Evolutionary conservation across 2,797 vertebrate species (phyloP).

Genomic region (Melanotaenia nigrans): DNA sequence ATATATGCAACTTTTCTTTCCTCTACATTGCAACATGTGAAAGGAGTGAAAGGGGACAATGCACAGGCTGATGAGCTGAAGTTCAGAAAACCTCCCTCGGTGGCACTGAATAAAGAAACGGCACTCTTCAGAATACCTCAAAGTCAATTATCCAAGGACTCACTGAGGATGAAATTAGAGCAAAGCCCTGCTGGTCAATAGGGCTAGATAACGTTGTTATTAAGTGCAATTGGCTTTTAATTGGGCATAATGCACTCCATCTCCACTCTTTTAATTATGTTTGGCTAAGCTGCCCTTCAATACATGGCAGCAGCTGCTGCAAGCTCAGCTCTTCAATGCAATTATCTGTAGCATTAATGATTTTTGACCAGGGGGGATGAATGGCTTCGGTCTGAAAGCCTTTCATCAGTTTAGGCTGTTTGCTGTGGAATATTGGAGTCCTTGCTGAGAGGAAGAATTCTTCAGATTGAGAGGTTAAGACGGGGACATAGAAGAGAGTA

Average conservation of each 20-base stretch:
- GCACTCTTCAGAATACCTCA: conserved; percentile 56
- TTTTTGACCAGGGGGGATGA: conserved; percentile 75
- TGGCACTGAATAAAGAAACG: conserved; percentile 55
- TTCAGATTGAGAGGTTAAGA: conserved; percentile 52
- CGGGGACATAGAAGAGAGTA: conserved; percentile 38
- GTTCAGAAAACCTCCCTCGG: conserved; percentile 51
- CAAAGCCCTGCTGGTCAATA: conserved; percentile 69
- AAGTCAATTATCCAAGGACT: conserved; percentile 74
- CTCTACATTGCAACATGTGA: conserved; percentile 20
- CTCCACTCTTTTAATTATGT: conserved; percentile 80
- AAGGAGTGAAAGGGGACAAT: conserved; percentile 4
- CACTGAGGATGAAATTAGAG: conserved; percentile 71
- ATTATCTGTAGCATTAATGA: conserved; percentile 78
- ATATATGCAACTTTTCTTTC: conserved; percentile 1
- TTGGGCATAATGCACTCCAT: conserved; percentile 80
- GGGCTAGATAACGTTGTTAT: conserved; percentile 76
- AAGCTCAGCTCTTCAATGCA: conserved; percentile 71
- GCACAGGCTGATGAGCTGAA: conserved; percentile 19
- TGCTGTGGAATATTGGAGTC: conserved; percentile 40
- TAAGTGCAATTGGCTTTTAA: conserved; percentile 82
- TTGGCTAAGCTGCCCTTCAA: conserved; percentile 75
- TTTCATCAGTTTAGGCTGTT: conserved; percentile 42
- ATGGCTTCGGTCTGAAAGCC: conserved; percentile 62
- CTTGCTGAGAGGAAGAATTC: conserved; percentile 19
- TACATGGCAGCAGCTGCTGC: conserved; percentile 69